Evolutionary conservation across 2,888 invertebrate species (phyloP).

Genomic region (Drosophila affinis): DNA sequence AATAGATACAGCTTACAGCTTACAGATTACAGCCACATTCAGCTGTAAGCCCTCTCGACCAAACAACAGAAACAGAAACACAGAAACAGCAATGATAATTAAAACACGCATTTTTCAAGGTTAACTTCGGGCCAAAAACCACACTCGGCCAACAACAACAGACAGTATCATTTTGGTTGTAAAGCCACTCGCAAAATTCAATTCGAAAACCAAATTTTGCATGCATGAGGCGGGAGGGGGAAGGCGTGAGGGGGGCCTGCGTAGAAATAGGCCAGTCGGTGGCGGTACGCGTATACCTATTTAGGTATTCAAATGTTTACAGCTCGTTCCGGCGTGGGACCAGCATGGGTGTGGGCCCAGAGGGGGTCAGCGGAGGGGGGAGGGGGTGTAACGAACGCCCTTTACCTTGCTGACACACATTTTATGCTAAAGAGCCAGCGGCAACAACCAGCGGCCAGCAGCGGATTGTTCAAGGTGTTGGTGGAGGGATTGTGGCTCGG

Average conservation of each 20-base stretch:
- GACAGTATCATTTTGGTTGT: conserved; percentile 22
- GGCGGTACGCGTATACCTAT: conserved; percentile 16
- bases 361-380: background rate
- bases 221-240: conserved; percentile 22
- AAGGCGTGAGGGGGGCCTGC: no score
- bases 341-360: conserved; percentile 2
- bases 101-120: conserved; percentile 16
- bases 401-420: conserved; percentile 83
- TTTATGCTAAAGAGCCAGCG: conserved; percentile 77
- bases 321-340: conserved; percentile 52
- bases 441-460: conserved; percentile 46
- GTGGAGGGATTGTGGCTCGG: conserved; percentile 10
- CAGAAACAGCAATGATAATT: conserved; percentile 6
- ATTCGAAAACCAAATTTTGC: conserved; percentile 63
- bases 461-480: conserved; percentile 39
- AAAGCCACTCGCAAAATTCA: conserved; percentile 44
- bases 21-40: conserved; percentile 2
- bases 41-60: conserved; percentile 47
- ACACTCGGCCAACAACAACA: conserved; percentile 28
- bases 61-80: conserved; percentile 4
- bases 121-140: conserved; percentile 22
- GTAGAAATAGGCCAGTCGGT: conserved; percentile 36
- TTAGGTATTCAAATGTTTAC: conserved; percentile 76
- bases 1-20: conserved; percentile 5
- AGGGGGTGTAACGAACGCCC: conserved; percentile 67